Percentiles rank a stretch among this genome's conserved stretches.
phyloP scores from a whole-genome alignment of 2,113 vertebrate genomes.

The Rana temporaria region DNA sequence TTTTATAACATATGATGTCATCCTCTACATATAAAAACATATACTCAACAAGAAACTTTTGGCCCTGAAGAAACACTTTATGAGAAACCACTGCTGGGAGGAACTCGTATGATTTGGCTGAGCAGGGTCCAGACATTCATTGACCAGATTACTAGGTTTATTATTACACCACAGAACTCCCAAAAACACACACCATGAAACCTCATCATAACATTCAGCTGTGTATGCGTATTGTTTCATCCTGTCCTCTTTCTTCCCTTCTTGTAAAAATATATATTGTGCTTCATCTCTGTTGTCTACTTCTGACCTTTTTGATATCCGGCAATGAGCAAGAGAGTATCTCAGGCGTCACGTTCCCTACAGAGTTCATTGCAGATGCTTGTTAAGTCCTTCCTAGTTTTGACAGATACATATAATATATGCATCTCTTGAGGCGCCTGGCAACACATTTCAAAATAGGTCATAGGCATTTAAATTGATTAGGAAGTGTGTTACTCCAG shows the following conservation, averaged over 20 bases:
- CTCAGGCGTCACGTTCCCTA: slow-evolving; percentile 47
- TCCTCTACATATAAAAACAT: slow-evolving; percentile 1
- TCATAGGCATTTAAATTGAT: slow-evolving; percentile 45
- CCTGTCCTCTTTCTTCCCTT: slow-evolving; percentile 61
- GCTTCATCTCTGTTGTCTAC: slow-evolving; percentile 57
- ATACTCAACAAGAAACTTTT: not conserved
- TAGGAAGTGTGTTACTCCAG: slow-evolving; percentile 36
- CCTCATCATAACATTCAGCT: slow-evolving; percentile 65
- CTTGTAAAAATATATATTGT: slow-evolving; percentile 52
- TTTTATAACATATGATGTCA: not conserved
- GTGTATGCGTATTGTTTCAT: slow-evolving; percentile 58
- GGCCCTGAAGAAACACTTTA: slow-evolving; percentile 21
- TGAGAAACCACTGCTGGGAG: slow-evolving; percentile 10
- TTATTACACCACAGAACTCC: slow-evolving; percentile 66
- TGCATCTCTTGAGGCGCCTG: slow-evolving; percentile 5
- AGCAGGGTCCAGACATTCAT: slow-evolving; percentile 59
- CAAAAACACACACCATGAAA: slow-evolving; percentile 66
- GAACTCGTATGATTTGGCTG: slow-evolving; percentile 50
- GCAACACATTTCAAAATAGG: slow-evolving; percentile 1
- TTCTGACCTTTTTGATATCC: slow-evolving; percentile 46
- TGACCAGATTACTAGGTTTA: slow-evolving; percentile 64
- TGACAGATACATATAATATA: slow-evolving; percentile 46
- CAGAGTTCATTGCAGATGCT: slow-evolving; percentile 16
- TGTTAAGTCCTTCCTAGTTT: slow-evolving; percentile 18
- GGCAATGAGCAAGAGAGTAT: slow-evolving; percentile 24